phyloP scores from a whole-genome alignment of 2,113 vertebrate genomes.

The Ptychochromis oligacanthus region DNA sequence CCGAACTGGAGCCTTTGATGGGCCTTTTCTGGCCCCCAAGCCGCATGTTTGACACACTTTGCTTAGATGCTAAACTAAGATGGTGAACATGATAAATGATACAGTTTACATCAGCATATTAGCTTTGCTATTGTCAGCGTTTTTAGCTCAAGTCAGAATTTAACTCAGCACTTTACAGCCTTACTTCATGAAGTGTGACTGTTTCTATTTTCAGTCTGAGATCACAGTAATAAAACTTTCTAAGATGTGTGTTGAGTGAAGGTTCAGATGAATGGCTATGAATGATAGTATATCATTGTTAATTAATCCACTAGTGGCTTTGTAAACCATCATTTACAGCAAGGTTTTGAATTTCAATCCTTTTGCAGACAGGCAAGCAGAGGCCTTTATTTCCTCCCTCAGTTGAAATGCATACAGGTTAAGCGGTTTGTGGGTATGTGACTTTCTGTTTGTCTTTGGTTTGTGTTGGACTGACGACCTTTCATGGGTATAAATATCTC shows the following conservation, averaged over 20 bases:
- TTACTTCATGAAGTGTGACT: neutral
- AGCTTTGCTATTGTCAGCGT: too few relatives aligned
- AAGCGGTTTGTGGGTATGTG: neutral
- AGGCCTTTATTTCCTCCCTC: neutral
- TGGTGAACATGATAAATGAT: too few relatives aligned
- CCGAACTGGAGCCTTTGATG: neutral
- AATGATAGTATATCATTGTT: neutral
- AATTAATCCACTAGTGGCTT: neutral
- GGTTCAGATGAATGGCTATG: neutral
- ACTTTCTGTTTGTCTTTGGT: neutral
- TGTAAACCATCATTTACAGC: neutral
- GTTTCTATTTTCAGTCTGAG: neutral
- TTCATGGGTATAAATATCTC: neutral
- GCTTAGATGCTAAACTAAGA: neutral
- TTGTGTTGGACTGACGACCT: neutral
- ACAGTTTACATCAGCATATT: neutral
- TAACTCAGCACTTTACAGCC: too few relatives aligned
- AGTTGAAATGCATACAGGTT: neutral
- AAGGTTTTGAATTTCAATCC: slow-evolving; percentile 7
- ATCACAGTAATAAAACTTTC: neutral
- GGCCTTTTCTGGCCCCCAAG: neutral
- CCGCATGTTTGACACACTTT: neutral
- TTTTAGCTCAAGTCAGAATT: too few relatives aligned
- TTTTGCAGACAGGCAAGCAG: neutral
- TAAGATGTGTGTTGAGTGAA: neutral